A percentile compares a stretch with the other conserved stretches of the same genome.
Conservation (phyloP, 2,797 vertebrate species). For the Urosaurus nigricauda region DNA sequence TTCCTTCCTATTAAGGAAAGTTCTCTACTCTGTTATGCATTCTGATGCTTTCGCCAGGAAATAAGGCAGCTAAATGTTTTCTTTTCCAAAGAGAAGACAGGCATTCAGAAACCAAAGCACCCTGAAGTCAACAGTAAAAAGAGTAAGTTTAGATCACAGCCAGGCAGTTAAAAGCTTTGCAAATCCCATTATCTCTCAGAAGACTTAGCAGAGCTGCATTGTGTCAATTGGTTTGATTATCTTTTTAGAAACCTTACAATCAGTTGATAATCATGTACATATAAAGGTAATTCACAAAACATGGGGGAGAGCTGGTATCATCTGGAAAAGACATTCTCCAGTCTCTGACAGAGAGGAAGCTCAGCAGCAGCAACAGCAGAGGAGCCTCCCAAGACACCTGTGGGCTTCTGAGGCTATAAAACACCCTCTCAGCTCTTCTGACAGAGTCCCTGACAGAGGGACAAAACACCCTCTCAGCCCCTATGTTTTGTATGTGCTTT, state of each 20-base stretch:
- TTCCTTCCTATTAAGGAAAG: conserved; percentile 38
- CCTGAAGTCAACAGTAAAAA: conserved; percentile 6
- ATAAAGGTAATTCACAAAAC: background rate
- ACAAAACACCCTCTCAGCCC: too few relatives aligned
- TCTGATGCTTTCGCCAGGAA: conserved; percentile 37
- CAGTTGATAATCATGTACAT: background rate
- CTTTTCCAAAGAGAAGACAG: conserved; percentile 10
- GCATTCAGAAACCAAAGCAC: conserved; percentile 16
- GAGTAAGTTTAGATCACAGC: background rate
- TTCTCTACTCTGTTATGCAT: conserved; percentile 35
- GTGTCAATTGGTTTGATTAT: background rate
- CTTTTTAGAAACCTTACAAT: background rate
- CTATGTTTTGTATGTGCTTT: too few relatives aligned
- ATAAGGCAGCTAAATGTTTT: conserved; percentile 25
- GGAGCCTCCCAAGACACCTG: too few relatives aligned
- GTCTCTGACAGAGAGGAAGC: too few relatives aligned
- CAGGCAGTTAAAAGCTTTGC: background rate
- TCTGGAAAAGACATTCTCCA: background rate
- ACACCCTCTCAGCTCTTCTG: too few relatives aligned
- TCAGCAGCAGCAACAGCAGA: too few relatives aligned
- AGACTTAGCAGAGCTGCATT: background rate
- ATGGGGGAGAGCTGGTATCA: background rate
- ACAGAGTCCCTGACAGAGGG: too few relatives aligned
- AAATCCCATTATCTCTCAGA: background rate
- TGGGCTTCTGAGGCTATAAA: too few relatives aligned